Conservation (phyloP, 2,113 vertebrate species). For the Poecilia latipinna region DNA sequence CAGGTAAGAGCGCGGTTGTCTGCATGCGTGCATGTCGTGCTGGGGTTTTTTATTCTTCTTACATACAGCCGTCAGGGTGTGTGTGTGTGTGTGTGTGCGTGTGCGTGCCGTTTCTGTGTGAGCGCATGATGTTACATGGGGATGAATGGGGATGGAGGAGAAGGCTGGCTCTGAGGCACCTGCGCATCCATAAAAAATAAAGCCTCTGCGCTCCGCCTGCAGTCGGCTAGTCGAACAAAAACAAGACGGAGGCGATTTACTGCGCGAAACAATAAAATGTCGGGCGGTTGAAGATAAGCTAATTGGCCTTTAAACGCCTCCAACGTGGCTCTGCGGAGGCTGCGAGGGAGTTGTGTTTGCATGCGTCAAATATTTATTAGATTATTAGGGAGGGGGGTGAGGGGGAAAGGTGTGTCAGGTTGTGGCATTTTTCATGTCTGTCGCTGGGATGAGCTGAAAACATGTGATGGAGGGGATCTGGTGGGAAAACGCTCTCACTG, state of each 20-base stretch:
- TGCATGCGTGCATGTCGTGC: conserved; percentile 37
- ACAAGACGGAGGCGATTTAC: background rate
- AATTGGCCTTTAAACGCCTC: conserved; percentile 17
- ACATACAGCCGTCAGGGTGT: conserved; percentile 3
- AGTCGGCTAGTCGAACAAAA: conserved; percentile 23
- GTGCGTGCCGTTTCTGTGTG: conserved; percentile 25
- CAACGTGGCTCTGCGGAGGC: conserved; percentile 13
- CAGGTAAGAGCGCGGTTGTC: conserved; percentile 73
- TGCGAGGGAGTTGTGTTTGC: background rate
- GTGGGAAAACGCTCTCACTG: conserved; percentile 54
- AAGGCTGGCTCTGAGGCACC: conserved; percentile 50
- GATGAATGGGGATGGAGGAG: conserved; percentile 42
- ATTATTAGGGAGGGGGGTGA: too few relatives aligned
- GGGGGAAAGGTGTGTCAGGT: conserved; percentile 8
- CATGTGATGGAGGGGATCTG: conserved; percentile 12
- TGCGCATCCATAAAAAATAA: conserved; percentile 61
- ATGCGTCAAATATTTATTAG: background rate
- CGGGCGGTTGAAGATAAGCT: conserved; percentile 5
- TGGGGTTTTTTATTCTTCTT: background rate
- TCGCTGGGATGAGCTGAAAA: conserved; percentile 32
- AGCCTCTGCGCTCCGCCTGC: conserved; percentile 37
- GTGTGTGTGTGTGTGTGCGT: conserved; percentile 6
- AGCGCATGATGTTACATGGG: background rate
- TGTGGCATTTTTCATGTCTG: conserved; percentile 29
- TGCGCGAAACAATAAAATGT: conserved; percentile 14